phyloP scores from a whole-genome alignment of 2,113 vertebrate genomes.

The Neoarius graeffei region DNA sequence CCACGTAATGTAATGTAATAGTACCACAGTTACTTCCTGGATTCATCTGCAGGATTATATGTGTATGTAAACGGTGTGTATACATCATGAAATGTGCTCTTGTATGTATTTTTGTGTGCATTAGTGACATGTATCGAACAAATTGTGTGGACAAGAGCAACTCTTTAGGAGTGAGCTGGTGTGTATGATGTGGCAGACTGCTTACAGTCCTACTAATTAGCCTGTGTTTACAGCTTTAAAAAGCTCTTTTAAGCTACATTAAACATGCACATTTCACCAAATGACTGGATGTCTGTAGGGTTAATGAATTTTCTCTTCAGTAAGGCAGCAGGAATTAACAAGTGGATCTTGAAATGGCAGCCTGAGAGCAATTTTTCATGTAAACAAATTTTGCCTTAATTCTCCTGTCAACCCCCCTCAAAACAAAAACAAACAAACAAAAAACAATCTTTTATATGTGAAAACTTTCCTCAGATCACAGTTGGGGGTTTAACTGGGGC shows the following conservation, averaged over 20 bases:
- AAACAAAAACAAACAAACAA: constrained; percentile 41
- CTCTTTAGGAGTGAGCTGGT: constrained; percentile 64
- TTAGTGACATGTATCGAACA: constrained; percentile 21
- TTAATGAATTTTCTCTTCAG: constrained; percentile 78
- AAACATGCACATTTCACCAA: constrained; percentile 74
- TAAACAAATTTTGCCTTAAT: constrained; percentile 69
- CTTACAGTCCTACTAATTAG: constrained; percentile 65
- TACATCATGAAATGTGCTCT: not conserved
- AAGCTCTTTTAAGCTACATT: constrained; percentile 78
- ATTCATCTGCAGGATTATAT: not conserved
- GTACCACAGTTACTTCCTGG: not conserved
- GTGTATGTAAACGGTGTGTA: constrained; percentile 18
- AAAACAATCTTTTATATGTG: constrained; percentile 48
- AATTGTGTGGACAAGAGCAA: constrained; percentile 54
- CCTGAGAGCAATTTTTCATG: constrained; percentile 57
- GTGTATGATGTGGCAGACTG: constrained; percentile 63
- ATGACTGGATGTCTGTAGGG: constrained; percentile 69
- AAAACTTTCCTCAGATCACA: constrained; percentile 63
- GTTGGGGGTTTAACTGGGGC: constrained; percentile 58
- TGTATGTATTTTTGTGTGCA: constrained; percentile 29
- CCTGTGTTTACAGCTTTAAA: constrained; percentile 73
- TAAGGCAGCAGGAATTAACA: constrained; percentile 70
- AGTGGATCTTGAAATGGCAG: constrained; percentile 68
- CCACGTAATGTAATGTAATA: not conserved
- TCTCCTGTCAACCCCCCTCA: constrained; percentile 34